Evolutionary conservation across 1,140 invertebrate species (phyloP), one percentile per base, ranked within the genome.

Genomic region (Phocides pigmalion): DNA sequence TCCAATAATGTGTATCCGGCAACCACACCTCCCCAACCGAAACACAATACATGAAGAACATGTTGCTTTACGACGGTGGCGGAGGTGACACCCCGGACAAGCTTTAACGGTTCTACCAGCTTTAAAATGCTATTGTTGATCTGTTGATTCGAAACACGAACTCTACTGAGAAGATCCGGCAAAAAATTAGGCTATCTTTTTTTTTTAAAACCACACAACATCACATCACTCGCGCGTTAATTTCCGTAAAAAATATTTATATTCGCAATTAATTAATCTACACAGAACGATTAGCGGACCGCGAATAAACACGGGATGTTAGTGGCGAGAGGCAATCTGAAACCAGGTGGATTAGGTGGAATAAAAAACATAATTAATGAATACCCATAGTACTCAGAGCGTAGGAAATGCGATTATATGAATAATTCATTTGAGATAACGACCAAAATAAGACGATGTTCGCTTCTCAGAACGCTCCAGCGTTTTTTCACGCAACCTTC

Each of bases 381-480:
- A 70, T 72, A 62, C 56, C 63, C 66, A 64, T 62, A 76, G 64
- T 74, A 79, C 65, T 54, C 19, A 39, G 66, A 74, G 72, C 77
- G 77, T 79, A 82, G 76, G 74, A 84, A 79, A 84, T 80, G 71
- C 76, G 75, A 81, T 81, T 70, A 80, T 70, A 84, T 84, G 78
- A 87, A 87, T 87, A 75, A 85, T 84, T 84, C 79, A 87, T 77
- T 67, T 42, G 58, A 72, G 74, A 80, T 79, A 80, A 79, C 74
- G 70, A 77, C 72, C 70, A 77, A 83, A 83, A 84, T 83, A 84
- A 86, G 72, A 87, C 78, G 75, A 84, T 81, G 81, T 84, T 78
- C 75, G 71, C 47, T 88, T 86, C 84, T 81, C 41, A 74, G 84
- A 84, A 87, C 64, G 17, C 28, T 6, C 14, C 28, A 19, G 28